Percentiles rank a stretch among this genome's conserved stretches.
These are phyloP conservation scores for Melanotaenia trifasciata DNA, from an alignment of 2,797 vertebrate species.

Conservation along the genomic window DNA sequence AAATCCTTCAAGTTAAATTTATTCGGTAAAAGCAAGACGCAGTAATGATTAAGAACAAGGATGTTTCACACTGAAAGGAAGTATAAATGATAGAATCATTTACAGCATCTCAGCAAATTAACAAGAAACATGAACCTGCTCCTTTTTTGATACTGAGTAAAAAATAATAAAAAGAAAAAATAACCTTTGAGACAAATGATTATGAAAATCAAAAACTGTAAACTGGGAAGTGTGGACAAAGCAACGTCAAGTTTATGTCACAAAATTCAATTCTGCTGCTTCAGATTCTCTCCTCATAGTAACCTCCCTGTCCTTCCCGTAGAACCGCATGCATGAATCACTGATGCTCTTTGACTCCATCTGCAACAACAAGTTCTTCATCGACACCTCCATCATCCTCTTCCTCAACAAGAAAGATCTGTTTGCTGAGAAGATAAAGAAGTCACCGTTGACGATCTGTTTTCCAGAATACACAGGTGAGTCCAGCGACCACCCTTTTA, in stretches of 20 bases:
- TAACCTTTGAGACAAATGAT: neutral
- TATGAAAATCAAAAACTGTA: slow-evolving; percentile 8
- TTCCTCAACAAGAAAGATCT: slow-evolving; percentile 99
- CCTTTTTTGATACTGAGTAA: neutral
- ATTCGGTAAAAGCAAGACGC: neutral
- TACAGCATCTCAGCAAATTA: neutral
- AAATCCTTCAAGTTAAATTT: neutral
- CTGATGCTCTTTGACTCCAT: slow-evolving; percentile 99
- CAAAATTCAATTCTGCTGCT: neutral
- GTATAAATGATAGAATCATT: neutral
- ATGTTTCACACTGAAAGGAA: neutral
- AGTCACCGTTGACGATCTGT: slow-evolving; percentile 98
- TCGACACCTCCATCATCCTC: slow-evolving; percentile 99
- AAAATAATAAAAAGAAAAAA: neutral
- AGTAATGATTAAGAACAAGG: neutral
- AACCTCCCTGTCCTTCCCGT: slow-evolving; percentile 43
- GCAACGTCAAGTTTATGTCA: neutral
- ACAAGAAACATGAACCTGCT: neutral
- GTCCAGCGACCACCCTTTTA: neutral
- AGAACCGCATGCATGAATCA: slow-evolving; percentile 99
- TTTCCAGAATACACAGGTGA: slow-evolving; percentile 98
- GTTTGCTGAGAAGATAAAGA: slow-evolving; percentile 99
- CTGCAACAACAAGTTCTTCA: slow-evolving; percentile 99
- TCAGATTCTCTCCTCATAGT: neutral
- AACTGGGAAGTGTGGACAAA: neutral